phyloP scores from a whole-genome alignment of 1,140 invertebrate species.

The Zaprionus tsacasi region DNA sequence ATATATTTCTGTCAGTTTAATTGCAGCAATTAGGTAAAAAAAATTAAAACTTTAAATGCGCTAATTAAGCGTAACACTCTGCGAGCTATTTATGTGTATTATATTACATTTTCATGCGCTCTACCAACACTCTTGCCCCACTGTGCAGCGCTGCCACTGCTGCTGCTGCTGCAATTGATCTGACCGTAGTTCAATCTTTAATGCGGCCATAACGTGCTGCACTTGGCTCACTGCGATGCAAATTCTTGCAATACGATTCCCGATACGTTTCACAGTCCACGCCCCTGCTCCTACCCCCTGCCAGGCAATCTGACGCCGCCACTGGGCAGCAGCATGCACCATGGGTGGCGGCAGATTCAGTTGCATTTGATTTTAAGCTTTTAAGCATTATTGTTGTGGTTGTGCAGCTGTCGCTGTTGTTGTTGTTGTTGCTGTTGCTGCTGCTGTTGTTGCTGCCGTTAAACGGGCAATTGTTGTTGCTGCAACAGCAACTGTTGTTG shows the following conservation, averaged over 20 bases:
- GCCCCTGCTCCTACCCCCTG: neutral
- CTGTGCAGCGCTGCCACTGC: neutral
- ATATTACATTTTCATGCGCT: neutral
- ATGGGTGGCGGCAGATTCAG: constrained; percentile 52
- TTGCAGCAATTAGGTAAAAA: neutral
- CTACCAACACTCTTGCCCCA: neutral
- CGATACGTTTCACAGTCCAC: neutral
- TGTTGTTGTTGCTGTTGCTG: constrained; percentile 26
- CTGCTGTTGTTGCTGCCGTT: constrained; percentile 46
- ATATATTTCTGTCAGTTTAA: neutral
- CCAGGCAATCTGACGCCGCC: neutral
- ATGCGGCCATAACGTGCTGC: constrained; percentile 44
- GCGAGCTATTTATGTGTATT: neutral
- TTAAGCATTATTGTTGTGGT: constrained; percentile 51
- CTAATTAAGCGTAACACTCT: neutral
- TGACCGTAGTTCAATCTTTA: constrained; percentile 20
- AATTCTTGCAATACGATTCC: constrained; percentile 32
- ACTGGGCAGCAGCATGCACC: constrained; percentile 14
- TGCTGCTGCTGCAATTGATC: neutral
- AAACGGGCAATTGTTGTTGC: constrained; percentile 24
- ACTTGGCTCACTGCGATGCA: constrained; percentile 34
- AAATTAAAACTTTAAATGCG: neutral
- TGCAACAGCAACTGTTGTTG: constrained; percentile 38
- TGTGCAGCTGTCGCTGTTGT: constrained; percentile 9
- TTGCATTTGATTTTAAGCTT: constrained; percentile 56